A percentile compares a stretch with the other conserved stretches of the same genome.
Evolutionary conservation across 1,140 invertebrate species (phyloP).

Genomic region (Penaeus chinensis): DNA sequence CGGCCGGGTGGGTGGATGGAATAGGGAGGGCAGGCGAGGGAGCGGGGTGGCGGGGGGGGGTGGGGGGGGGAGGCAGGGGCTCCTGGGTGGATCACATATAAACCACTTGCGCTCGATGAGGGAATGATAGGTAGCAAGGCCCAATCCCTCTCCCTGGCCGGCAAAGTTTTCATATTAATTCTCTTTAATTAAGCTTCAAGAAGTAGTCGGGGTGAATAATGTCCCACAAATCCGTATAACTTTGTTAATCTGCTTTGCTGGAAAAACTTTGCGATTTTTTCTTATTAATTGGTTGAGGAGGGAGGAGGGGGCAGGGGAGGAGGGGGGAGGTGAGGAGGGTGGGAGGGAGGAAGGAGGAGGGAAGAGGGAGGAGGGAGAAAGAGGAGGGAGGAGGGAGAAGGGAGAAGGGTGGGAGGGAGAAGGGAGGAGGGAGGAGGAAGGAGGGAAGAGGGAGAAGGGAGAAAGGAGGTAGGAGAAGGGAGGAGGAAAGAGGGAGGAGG

Average conservation of each 20-base stretch:
- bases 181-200: conserved; percentile 63
- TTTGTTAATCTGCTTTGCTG: conserved; percentile 63
- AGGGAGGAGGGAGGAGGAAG: neutral
- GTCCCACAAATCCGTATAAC: conserved; percentile 61
- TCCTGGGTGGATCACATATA: conserved; percentile 20
- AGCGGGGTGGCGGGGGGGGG: neutral
- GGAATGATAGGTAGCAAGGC: conserved; percentile 49
- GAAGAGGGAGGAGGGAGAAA: neutral
- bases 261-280: conserved; percentile 59
- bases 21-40: neutral
- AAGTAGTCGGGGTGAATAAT: conserved; percentile 63
- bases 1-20: neutral
- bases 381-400: neutral
- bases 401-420: neutral
- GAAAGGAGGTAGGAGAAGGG: neutral
- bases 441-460: neutral
- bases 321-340: no score
- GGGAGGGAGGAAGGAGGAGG: neutral
- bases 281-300: conserved; percentile 59
- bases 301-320: no score
- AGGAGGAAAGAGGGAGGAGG: neutral
- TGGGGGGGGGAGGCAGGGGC: neutral
- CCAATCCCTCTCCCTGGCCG: conserved; percentile 21
- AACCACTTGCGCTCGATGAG: conserved; percentile 38
- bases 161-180: conserved; percentile 64